A percentile compares a stretch with the other conserved stretches of the same genome.
These are phyloP conservation scores for Eupithecia subfuscata DNA, from an alignment of 2,888 invertebrate genomes.

Conservation along the genomic window DNA sequence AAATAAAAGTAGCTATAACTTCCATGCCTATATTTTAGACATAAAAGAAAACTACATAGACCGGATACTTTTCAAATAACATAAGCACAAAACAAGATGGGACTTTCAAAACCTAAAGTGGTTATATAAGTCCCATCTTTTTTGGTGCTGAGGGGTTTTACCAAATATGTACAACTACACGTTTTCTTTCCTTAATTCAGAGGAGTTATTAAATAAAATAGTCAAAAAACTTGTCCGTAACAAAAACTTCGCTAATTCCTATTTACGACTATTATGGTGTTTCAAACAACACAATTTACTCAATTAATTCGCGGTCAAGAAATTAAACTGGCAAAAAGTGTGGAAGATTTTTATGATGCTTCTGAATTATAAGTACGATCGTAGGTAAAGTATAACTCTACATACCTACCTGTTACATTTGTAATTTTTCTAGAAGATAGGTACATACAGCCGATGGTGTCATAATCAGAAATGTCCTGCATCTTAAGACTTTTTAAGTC, in stretches of 20 bases:
- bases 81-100: neutral
- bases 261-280: neutral
- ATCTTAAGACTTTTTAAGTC: too few relatives aligned
- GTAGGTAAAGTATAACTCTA: neutral
- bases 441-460: too few relatives aligned
- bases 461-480: too few relatives aligned
- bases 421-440: too few relatives aligned
- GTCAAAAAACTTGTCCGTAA: neutral
- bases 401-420: too few relatives aligned
- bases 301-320: conserved; percentile 7
- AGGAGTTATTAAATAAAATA: neutral
- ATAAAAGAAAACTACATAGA: neutral
- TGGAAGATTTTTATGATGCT: conserved; percentile 3
- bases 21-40: too few relatives aligned
- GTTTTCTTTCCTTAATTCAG: neutral
- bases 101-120: too few relatives aligned
- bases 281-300: conserved; percentile 5
- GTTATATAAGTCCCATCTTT: too few relatives aligned
- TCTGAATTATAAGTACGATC: neutral
- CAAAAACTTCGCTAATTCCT: neutral
- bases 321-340: conserved; percentile 6
- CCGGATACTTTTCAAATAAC: neutral
- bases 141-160: neutral
- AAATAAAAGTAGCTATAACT: too few relatives aligned
- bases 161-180: neutral